Evolutionary conservation across 2,113 vertebrate species (phyloP), one percentile per base, ranked within the genome.

Genomic region (Carollia perspicillata): DNA sequence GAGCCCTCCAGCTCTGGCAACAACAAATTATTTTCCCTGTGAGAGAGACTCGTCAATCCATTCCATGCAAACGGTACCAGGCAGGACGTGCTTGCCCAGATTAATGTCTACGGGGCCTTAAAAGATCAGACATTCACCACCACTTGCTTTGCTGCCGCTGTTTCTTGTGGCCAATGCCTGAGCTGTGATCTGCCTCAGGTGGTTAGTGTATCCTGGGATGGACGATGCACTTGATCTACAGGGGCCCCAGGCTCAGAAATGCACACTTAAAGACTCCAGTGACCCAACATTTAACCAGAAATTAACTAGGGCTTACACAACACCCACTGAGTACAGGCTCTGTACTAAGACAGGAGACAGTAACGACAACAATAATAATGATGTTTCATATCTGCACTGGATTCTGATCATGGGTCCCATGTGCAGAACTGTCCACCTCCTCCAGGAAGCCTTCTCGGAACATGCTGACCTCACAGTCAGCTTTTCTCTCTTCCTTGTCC

Each of bases 1-100:
- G 28, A 63, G 60, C 28, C 28, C 26, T 26, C 60, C 28, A 5
- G 28, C 60, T 26, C 3, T 4, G 58, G 60, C 60, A 30, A 63
- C 7, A 2, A 35, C 0, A 26, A 4, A 30, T 9, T 37, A 5
- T 35, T 53, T 35, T 44, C 14, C 2, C 11, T 6, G 68, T 8
- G 47, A 26, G 33, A 40, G 55, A n/a, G 55, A 14, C 6, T 3
- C 6, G 2, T 66, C 22, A 6, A 6, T 20, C 51, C 20, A 0
- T 35, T 23, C 16, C 3, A 37, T 63, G 65, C 10, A 22, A 1
- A 71, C 0, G 16, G 10, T 23, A 9, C 20, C 0, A 14, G 26
- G 33, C 3, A 18, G 60, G 47, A 8, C 0, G 1, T 0, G 20
- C 30, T 65, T 40, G 16, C 44, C 60, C 26, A 0, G 69, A 0